Conservation (phyloP, 2,888 invertebrate genomes). For the Rhagium mordax region DNA sequence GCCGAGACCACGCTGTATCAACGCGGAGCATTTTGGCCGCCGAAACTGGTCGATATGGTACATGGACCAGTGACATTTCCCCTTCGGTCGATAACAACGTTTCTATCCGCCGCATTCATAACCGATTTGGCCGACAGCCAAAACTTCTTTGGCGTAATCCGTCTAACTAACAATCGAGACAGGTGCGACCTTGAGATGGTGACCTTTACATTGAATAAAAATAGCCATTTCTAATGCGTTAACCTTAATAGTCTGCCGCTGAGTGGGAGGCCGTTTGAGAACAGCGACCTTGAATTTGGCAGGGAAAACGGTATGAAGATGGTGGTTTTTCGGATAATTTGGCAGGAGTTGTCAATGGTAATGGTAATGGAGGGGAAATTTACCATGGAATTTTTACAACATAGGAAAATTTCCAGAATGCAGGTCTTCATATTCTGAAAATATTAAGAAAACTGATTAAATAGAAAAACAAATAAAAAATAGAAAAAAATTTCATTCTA, state of each 20-base stretch:
- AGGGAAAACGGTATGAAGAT: not conserved
- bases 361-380: too few relatives aligned
- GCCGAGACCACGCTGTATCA: not conserved
- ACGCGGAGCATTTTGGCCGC: not conserved
- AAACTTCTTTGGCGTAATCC: constrained; percentile 35
- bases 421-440: too few relatives aligned
- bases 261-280: not conserved
- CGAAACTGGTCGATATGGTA: not conserved
- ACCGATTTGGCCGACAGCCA: constrained; percentile 42
- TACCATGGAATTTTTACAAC: too few relatives aligned
- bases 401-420: too few relatives aligned
- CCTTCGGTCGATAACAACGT: constrained; percentile 10
- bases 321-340: not conserved
- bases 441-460: too few relatives aligned
- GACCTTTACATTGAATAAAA: constrained; percentile 50
- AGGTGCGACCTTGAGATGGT: constrained; percentile 46
- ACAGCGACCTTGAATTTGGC: too few relatives aligned
- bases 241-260: not conserved
- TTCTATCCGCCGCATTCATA: constrained; percentile 42
- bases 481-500: too few relatives aligned
- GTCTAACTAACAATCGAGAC: constrained; percentile 38
- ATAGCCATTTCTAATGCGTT: constrained; percentile 32
- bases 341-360: too few relatives aligned
- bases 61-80: constrained; percentile 17
- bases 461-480: too few relatives aligned